Evolutionary conservation across 1,140 invertebrate species (phyloP).

Genomic region (Parasteatoda tepidariorum): DNA sequence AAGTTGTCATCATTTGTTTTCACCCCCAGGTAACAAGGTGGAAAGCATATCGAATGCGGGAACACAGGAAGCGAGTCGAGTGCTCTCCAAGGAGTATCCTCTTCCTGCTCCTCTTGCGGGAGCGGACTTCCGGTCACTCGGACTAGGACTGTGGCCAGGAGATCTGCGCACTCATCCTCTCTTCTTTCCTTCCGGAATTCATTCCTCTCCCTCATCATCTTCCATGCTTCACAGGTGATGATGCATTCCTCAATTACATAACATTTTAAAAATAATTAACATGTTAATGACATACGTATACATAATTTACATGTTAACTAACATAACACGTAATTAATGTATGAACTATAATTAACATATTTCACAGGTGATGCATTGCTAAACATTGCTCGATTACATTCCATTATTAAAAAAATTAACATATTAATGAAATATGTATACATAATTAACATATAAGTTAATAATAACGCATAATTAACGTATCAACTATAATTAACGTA

Average conservation of each 20-base stretch:
- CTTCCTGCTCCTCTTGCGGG: slow-evolving; percentile 2
- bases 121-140: slow-evolving; percentile 36
- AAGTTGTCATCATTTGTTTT: too few relatives aligned
- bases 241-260: neutral
- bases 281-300: neutral
- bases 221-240: slow-evolving; percentile 28
- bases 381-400: too few relatives aligned
- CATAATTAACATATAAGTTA: too few relatives aligned
- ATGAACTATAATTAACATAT: too few relatives aligned
- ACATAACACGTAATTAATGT: too few relatives aligned
- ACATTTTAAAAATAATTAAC: neutral
- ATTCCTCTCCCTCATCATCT: neutral
- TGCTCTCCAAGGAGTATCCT: slow-evolving; percentile 3
- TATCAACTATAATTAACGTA: too few relatives aligned
- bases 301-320: neutral
- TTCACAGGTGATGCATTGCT: too few relatives aligned
- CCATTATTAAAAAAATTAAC: too few relatives aligned
- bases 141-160: slow-evolving; percentile 44
- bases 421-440: too few relatives aligned
- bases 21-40: neutral
- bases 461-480: too few relatives aligned
- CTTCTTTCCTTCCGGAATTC: slow-evolving; percentile 5
- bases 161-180: slow-evolving; percentile 9
- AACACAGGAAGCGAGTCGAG: neutral
- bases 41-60: neutral